Evolutionary conservation across 1,140 invertebrate genomes (phyloP).

Genomic region (Epicauta chinensis): DNA sequence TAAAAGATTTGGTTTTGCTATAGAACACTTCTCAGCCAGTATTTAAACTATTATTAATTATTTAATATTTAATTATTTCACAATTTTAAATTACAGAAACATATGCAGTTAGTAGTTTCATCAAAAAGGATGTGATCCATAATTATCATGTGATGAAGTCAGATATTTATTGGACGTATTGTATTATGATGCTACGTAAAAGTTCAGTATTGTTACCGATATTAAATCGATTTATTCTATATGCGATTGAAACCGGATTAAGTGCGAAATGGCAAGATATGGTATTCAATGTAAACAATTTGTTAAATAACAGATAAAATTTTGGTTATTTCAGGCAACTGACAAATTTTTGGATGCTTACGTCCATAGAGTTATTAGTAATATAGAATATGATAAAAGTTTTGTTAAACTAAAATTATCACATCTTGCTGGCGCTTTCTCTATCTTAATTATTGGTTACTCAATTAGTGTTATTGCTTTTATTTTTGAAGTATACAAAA

Average conservation of each 20-base stretch:
- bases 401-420: constrained; percentile 8
- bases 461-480: neutral
- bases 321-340: constrained; percentile 4
- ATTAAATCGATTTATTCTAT: constrained; percentile 30
- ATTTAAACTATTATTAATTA: neutral
- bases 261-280: constrained; percentile 35
- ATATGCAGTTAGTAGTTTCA: constrained; percentile 52
- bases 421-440: constrained; percentile 15
- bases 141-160: constrained; percentile 48
- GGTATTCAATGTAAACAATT: constrained; percentile 21
- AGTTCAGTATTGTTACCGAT: constrained; percentile 43
- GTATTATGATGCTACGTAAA: constrained; percentile 50
- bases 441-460: constrained; percentile 8
- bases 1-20: constrained; percentile 22
- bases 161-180: constrained; percentile 52
- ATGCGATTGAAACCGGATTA: constrained; percentile 35
- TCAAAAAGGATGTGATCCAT: constrained; percentile 46
- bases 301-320: neutral
- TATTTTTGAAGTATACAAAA: neutral
- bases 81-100: constrained; percentile 23
- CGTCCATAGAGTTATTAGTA: constrained; percentile 5
- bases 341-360: constrained; percentile 2
- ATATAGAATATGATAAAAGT: neutral
- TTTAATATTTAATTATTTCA: neutral
- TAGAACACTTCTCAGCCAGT: constrained; percentile 28